Conservation (phyloP, 2,113 vertebrate genomes). For the Ramphastos sulfuratus region DNA sequence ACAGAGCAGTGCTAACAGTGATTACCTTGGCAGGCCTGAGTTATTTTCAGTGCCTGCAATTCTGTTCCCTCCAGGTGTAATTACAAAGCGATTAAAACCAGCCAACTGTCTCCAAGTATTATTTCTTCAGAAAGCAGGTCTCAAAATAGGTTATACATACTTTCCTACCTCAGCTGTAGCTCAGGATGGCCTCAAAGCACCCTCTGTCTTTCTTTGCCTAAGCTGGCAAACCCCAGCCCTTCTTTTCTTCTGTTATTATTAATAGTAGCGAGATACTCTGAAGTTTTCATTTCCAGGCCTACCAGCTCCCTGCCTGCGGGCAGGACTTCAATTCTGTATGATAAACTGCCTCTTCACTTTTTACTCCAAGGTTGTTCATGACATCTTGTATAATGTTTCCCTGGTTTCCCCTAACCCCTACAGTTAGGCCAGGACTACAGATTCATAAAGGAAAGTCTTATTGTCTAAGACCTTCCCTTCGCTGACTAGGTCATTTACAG, state of each 20-base stretch:
- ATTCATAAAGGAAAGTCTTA: not conserved
- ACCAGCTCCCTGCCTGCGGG: not conserved
- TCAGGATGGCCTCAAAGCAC: not conserved
- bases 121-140: conserved; percentile 38
- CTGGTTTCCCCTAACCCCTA: rapidly evolving
- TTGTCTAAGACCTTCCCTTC: not conserved
- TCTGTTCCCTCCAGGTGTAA: conserved; percentile 59
- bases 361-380: not conserved
- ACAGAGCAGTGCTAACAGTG: not conserved
- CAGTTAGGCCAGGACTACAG: not conserved
- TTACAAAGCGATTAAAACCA: conserved; percentile 53
- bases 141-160: not conserved
- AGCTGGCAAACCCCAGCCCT: not conserved
- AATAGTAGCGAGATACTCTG: not conserved
- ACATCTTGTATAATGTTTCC: not conserved
- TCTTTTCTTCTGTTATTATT: not conserved
- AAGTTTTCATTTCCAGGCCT: not conserved
- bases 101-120: conserved; percentile 41
- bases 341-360: not conserved
- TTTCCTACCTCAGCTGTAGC: not conserved
- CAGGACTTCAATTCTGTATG: not conserved
- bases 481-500: not conserved
- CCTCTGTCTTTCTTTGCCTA: not conserved
- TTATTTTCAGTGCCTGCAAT: conserved; percentile 38
- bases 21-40: conserved; percentile 44